Conservation (phyloP, 2,797 vertebrate genomes). For the Sandelia bainsii region DNA sequence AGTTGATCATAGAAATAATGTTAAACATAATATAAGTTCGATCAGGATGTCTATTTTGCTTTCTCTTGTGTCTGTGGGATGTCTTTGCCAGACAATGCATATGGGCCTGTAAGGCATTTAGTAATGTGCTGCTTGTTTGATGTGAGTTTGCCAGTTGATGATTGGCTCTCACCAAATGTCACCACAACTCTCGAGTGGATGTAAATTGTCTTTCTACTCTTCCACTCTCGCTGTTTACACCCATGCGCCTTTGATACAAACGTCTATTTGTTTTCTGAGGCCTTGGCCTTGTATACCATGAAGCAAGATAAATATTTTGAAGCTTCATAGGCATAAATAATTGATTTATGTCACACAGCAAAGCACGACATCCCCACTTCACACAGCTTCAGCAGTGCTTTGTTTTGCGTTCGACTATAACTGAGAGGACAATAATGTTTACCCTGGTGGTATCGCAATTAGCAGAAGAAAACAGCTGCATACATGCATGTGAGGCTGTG, state of each 20-base stretch:
- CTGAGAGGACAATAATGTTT: constrained; percentile 84
- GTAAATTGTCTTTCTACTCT: constrained; percentile 58
- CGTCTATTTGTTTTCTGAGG: constrained; percentile 79
- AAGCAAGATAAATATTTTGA: constrained; percentile 85
- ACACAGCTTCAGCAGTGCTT: constrained; percentile 68
- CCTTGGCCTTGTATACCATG: constrained; percentile 64
- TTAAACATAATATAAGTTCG: constrained; percentile 1
- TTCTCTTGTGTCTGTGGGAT: constrained; percentile 20
- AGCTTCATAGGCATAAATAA: constrained; percentile 82
- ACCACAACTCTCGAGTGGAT: constrained; percentile 53
- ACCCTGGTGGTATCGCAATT: constrained; percentile 80
- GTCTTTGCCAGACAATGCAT: constrained; percentile 14
- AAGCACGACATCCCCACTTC: constrained; percentile 76
- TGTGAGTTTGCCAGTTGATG: constrained; percentile 64
- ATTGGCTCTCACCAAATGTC: constrained; percentile 48
- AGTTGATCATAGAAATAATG: constrained; percentile 7
- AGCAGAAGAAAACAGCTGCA: constrained; percentile 76
- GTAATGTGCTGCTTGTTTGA: constrained; percentile 55
- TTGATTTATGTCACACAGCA: constrained; percentile 82
- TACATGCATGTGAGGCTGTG: constrained; percentile 70
- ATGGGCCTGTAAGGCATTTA: constrained; percentile 52
- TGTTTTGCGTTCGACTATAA: constrained; percentile 68
- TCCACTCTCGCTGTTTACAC: constrained; percentile 70
- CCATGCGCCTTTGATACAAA: constrained; percentile 74
- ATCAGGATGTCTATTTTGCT: neutral